Conservation (phyloP, 1,140 invertebrate species). For the Radopholus similis region DNA sequence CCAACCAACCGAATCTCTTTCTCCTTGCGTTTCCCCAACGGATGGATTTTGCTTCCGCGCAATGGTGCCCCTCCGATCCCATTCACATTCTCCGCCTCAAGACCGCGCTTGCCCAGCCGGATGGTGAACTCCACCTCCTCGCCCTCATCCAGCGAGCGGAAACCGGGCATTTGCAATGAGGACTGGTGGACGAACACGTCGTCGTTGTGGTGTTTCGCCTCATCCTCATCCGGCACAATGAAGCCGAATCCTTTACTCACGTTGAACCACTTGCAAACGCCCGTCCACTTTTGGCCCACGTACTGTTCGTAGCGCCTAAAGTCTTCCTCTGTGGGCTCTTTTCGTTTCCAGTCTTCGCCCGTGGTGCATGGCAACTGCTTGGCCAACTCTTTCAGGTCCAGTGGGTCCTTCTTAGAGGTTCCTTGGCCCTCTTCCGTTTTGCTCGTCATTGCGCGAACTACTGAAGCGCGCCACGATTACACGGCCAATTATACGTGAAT, state of each 20-base stretch:
- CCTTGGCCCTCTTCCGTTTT: constrained; percentile 5
- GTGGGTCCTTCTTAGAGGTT: background rate
- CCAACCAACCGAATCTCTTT: constrained; percentile 12
- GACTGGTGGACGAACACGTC: constrained; percentile 30
- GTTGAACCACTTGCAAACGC: constrained; percentile 29
- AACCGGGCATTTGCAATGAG: constrained; percentile 23
- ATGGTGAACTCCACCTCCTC: constrained; percentile 29
- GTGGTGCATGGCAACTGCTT: background rate
- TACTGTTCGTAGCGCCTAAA: constrained; percentile 24
- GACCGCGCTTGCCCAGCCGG: constrained; percentile 19
- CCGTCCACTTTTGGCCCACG: constrained; percentile 30
- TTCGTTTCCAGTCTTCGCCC: background rate
- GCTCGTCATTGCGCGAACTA: constrained; percentile 6
- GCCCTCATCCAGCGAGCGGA: constrained; percentile 21
- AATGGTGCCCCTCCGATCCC: constrained; percentile 15
- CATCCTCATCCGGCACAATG: constrained; percentile 23
- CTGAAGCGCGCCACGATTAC: too few species aligned
- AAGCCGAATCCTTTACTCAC: constrained; percentile 31
- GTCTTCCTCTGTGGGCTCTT: constrained; percentile 23
- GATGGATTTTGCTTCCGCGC: constrained; percentile 18
- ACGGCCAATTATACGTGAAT: too few species aligned
- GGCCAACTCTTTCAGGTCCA: background rate
- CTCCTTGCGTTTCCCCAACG: constrained; percentile 22
- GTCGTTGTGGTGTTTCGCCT: constrained; percentile 24
- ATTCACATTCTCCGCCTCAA: constrained; percentile 25